Evolutionary conservation across 2,888 invertebrate species (phyloP).

Genomic region (Unio delphinus): DNA sequence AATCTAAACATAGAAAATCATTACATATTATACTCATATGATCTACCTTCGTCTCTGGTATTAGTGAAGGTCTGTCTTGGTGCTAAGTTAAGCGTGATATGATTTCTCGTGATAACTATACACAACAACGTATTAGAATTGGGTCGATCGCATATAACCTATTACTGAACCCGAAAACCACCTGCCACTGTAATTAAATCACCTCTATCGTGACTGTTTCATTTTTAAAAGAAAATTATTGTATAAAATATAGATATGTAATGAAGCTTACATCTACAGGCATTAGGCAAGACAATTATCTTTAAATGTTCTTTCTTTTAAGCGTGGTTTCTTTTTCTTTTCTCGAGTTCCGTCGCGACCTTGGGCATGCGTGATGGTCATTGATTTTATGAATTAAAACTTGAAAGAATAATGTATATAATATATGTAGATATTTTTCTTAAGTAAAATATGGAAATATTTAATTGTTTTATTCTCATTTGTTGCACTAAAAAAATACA

Average conservation of each 20-base stretch:
- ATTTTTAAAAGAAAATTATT: too few relatives aligned
- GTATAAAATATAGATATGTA: background rate
- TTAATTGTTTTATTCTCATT: background rate
- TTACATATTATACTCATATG: too few relatives aligned
- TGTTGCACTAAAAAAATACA: background rate
- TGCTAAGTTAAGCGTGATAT: too few relatives aligned
- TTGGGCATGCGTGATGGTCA: slow-evolving; percentile 27
- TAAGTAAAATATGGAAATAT: background rate
- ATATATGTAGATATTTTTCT: background rate
- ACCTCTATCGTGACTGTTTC: too few relatives aligned
- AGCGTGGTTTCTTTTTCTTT: slow-evolving; percentile 12
- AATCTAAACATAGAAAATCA: too few relatives aligned
- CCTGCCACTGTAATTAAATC: too few relatives aligned
- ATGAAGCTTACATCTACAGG: slow-evolving; percentile 22
- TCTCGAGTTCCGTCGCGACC: slow-evolving; percentile 15
- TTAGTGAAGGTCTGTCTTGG: too few relatives aligned
- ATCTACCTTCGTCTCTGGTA: too few relatives aligned
- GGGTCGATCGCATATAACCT: too few relatives aligned
- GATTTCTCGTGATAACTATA: too few relatives aligned
- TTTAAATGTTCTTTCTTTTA: slow-evolving; percentile 8
- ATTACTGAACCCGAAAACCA: too few relatives aligned
- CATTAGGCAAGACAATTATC: slow-evolving; percentile 10
- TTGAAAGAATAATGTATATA: background rate
- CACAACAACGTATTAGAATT: too few relatives aligned
- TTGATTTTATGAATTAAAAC: slow-evolving; percentile 2